Conservation (phyloP, 2,888 invertebrate species). For the Drosophila histrio region DNA sequence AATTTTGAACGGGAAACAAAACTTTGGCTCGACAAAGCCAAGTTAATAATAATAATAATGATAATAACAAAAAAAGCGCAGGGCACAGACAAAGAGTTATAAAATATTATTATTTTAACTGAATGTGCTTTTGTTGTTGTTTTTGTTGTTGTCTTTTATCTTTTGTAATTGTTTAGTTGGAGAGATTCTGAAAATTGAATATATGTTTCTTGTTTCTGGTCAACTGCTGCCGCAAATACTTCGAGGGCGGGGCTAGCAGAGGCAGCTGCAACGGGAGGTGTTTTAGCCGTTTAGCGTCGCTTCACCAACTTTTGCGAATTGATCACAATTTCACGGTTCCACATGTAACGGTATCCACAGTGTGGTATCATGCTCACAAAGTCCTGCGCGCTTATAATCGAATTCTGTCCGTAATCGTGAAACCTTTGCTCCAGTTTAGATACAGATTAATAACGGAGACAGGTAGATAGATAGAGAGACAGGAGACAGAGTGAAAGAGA, state of each 20-base stretch:
- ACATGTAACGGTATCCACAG: constrained; percentile 94
- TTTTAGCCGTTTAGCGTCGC: constrained; percentile 89
- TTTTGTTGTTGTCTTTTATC: background rate
- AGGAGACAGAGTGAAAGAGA: background rate
- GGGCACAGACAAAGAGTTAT: constrained; percentile 3
- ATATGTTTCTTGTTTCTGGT: constrained; percentile 31
- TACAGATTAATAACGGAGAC: constrained; percentile 1
- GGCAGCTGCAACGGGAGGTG: constrained; percentile 36
- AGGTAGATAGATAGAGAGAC: background rate
- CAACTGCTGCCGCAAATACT: constrained; percentile 74
- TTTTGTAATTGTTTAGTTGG: background rate
- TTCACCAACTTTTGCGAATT: constrained; percentile 96
- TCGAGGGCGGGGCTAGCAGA: constrained; percentile 20
- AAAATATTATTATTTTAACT: background rate
- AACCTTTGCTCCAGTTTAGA: constrained; percentile 30
- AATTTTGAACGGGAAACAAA: constrained; percentile 66
- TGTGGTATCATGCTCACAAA: constrained; percentile 85
- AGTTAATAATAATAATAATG: constrained; percentile 47
- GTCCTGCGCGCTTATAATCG: constrained; percentile 82
- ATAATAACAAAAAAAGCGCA: too few species aligned
- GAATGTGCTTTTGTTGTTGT: constrained; percentile 7
- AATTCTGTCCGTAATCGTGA: constrained; percentile 32
- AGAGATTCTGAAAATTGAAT: background rate
- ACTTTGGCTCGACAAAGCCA: constrained; percentile 3
- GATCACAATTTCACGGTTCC: constrained; percentile 96